A percentile compares a stretch with the other conserved stretches of the same genome.
These are phyloP conservation scores for Vanacampus margaritifer DNA, from an alignment of 2,113 vertebrate genomes.

Conservation along the genomic window DNA sequence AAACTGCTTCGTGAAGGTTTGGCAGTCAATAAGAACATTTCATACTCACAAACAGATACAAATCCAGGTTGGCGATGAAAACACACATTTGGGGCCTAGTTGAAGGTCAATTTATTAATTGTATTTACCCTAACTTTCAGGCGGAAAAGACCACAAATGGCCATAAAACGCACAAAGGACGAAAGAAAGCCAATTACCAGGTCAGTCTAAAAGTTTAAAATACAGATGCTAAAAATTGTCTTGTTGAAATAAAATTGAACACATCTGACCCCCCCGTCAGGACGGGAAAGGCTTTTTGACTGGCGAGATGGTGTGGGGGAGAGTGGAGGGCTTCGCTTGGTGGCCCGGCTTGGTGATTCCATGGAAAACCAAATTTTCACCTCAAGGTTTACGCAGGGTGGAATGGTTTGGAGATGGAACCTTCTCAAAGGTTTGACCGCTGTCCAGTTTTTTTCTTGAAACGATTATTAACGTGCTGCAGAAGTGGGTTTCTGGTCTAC, in stretches of 20 bases:
- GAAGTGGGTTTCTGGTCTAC: not conserved
- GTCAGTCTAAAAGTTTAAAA: slow-evolving; percentile 28
- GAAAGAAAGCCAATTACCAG: slow-evolving; percentile 49
- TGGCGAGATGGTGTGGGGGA: slow-evolving; percentile 90
- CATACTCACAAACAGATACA: not conserved
- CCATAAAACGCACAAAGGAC: slow-evolving; percentile 40
- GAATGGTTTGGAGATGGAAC: slow-evolving; percentile 96
- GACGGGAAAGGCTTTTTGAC: slow-evolving; percentile 83
- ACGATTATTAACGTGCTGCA: not conserved
- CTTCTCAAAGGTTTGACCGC: slow-evolving; percentile 84
- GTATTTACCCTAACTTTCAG: slow-evolving; percentile 25
- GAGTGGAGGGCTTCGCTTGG: slow-evolving; percentile 87
- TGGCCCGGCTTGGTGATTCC: slow-evolving; percentile 88
- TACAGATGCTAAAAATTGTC: not conserved
- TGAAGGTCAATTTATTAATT: not conserved
- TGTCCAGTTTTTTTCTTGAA: not conserved
- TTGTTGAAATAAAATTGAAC: not conserved
- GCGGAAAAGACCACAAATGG: slow-evolving; percentile 18
- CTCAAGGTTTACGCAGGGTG: slow-evolving; percentile 78
- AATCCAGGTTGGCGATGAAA: not conserved
- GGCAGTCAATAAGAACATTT: no score
- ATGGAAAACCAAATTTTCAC: slow-evolving; percentile 77
- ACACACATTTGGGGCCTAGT: not conserved
- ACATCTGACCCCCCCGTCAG: slow-evolving; percentile 53
- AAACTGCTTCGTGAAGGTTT: no score